Conservation (phyloP, 2,888 invertebrate genomes). For the Scaptomyza parva region DNA sequence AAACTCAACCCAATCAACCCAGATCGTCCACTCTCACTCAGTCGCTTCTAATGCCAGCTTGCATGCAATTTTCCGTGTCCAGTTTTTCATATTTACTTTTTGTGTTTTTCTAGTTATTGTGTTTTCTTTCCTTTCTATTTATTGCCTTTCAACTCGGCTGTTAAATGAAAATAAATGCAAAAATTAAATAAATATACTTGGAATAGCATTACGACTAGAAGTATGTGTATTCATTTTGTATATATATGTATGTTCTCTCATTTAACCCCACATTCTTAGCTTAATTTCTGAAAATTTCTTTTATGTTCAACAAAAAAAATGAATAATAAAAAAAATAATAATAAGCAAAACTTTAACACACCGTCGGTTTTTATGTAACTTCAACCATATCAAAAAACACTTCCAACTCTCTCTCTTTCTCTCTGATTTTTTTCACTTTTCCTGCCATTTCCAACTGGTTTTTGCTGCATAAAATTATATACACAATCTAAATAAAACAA, state of each 20-base stretch:
- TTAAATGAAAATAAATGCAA: conserved; percentile 68
- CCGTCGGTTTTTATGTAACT: conserved; percentile 59
- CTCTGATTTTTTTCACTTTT: conserved; percentile 2
- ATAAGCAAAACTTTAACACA: conserved; percentile 54
- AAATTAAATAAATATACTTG: conserved; percentile 71
- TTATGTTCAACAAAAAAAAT: conserved; percentile 60
- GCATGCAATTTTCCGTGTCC: conserved; percentile 64
- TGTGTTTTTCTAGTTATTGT: conserved; percentile 11
- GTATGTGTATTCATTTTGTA: conserved; percentile 40
- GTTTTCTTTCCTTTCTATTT: conserved; percentile 24
- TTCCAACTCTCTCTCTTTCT: conserved; percentile 24
- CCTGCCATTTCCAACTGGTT: conserved; percentile 53
- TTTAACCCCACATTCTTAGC: conserved; percentile 37
- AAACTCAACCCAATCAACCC: conserved; percentile 5
- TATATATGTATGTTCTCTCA: conserved; percentile 17
- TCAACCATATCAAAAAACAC: conserved; percentile 49
- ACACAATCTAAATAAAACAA: conserved; percentile 42
- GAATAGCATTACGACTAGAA: conserved; percentile 59
- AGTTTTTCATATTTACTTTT: conserved; percentile 41
- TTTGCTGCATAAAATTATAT: conserved; percentile 70
- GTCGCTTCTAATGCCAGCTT: conserved; percentile 28
- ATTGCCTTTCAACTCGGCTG: conserved; percentile 35
- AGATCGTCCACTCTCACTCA: background rate
- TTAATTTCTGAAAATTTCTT: conserved; percentile 65
- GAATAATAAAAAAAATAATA: conserved; percentile 46